Conservation (phyloP, 2,113 vertebrate species). For the Passer domesticus region DNA sequence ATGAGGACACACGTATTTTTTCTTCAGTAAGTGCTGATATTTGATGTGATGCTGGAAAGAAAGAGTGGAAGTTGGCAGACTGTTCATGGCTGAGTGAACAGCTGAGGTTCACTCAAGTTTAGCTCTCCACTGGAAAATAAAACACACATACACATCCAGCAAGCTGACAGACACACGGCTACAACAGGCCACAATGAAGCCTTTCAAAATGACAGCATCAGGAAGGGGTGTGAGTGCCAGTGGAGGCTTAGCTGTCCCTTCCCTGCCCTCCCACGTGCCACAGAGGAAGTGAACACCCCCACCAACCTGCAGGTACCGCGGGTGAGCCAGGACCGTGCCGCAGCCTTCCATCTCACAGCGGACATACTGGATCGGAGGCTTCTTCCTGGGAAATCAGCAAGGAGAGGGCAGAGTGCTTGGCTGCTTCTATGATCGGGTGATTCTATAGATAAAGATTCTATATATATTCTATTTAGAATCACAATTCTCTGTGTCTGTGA, state of each 20-base stretch:
- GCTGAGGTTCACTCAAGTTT: not conserved
- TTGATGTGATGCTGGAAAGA: constrained; percentile 93
- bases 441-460: not conserved
- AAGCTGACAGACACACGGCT: not conserved
- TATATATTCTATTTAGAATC: not conserved
- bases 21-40: constrained; percentile 98
- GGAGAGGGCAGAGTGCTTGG: not conserved
- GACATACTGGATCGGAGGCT: constrained; percentile 96
- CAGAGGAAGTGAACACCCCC: not conserved
- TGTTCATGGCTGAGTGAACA: not conserved
- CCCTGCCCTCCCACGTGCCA: not conserved
- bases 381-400: constrained; percentile 82
- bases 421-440: not conserved
- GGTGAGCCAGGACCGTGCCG: constrained; percentile 94
- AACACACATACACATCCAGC: not conserved
- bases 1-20: constrained; percentile 97
- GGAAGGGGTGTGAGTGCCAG: not conserved
- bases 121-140: not conserved
- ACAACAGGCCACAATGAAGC: not conserved
- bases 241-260: not conserved
- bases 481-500: not conserved
- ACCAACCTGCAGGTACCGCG: constrained; percentile 93
- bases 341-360: constrained; percentile 98
- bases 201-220: not conserved
- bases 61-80: not conserved